Conservation (phyloP, 2,888 invertebrate species). For the Athalia circularis region DNA sequence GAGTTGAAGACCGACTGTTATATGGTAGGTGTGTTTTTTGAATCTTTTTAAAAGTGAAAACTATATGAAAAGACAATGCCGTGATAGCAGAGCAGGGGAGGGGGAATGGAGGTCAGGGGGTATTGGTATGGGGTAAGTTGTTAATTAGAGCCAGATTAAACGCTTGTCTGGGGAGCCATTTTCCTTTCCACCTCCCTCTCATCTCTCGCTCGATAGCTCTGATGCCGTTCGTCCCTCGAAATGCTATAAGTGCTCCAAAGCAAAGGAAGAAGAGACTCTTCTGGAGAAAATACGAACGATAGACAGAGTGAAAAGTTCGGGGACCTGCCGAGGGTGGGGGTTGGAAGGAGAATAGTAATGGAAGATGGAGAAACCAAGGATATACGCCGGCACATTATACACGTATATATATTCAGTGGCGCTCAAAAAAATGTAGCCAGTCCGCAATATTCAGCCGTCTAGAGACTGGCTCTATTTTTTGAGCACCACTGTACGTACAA, state of each 20-base stretch:
- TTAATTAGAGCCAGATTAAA: constrained; percentile 81
- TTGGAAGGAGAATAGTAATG: neutral
- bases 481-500: too few relatives aligned
- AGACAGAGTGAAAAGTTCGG: constrained; percentile 44
- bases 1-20: too few relatives aligned
- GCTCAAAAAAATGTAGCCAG: constrained; percentile 42
- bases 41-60: too few relatives aligned
- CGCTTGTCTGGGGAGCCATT: constrained; percentile 80
- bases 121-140: constrained; percentile 69
- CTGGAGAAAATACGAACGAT: constrained; percentile 34
- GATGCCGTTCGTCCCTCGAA: constrained; percentile 22
- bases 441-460: too few relatives aligned
- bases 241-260: neutral
- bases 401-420: neutral
- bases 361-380: constrained; percentile 23
- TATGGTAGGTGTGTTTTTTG: too few relatives aligned
- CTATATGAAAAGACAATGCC: too few relatives aligned
- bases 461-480: too few relatives aligned
- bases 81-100: neutral
- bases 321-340: constrained; percentile 43
- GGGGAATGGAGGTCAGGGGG: constrained; percentile 70
- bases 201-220: constrained; percentile 15
- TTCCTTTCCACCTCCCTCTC: constrained; percentile 60
- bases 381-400: neutral
- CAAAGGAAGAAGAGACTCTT: constrained; percentile 32